A percentile compares a stretch with the other conserved stretches of the same genome.
Evolutionary conservation across 2,113 vertebrate genomes (phyloP).

Genomic region (Struthio camelus): DNA sequence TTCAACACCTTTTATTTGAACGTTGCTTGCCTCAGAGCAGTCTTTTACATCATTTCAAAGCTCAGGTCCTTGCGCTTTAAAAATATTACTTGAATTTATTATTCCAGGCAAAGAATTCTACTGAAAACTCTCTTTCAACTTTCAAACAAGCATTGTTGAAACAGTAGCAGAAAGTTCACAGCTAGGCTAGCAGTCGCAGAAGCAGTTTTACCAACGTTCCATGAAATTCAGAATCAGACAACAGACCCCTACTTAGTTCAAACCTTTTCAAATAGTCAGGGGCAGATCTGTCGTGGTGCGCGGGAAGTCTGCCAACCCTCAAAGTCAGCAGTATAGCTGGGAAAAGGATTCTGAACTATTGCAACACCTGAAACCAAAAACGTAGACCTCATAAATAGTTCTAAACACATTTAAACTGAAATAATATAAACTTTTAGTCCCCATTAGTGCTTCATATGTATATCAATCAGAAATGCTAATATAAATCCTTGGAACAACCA

Average conservation of each 20-base stretch:
- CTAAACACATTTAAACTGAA: conserved; percentile 7
- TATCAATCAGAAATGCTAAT: conserved; percentile 18
- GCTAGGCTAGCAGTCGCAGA: conserved; percentile 28
- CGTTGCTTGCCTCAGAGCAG: conserved; percentile 25
- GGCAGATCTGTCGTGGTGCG: neutral
- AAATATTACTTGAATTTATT: conserved; percentile 34
- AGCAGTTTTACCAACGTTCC: conserved; percentile 38
- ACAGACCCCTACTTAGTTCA: conserved; percentile 45
- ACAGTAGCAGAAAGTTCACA: conserved; percentile 48
- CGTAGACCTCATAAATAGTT: neutral
- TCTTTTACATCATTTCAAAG: conserved; percentile 32
- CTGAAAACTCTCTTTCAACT: conserved; percentile 6
- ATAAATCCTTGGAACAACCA: neutral
- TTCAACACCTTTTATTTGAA: conserved; percentile 44
- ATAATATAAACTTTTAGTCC: conserved; percentile 14
- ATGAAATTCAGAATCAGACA: conserved; percentile 40
- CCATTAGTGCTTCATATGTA: neutral
- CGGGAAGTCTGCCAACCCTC: conserved; percentile 13
- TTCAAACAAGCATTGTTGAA: conserved; percentile 10
- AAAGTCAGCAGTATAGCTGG: conserved; percentile 27
- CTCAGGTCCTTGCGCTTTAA: conserved; percentile 46
- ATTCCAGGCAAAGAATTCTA: neutral
- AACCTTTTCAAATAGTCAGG: conserved; percentile 36
- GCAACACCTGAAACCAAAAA: conserved; percentile 63
- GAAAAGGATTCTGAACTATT: conserved; percentile 40